Percentiles rank a stretch among this genome's conserved stretches.
phyloP scores from a whole-genome alignment of 92 coral and sea anemone genomes.

The Phenganax marumi region DNA sequence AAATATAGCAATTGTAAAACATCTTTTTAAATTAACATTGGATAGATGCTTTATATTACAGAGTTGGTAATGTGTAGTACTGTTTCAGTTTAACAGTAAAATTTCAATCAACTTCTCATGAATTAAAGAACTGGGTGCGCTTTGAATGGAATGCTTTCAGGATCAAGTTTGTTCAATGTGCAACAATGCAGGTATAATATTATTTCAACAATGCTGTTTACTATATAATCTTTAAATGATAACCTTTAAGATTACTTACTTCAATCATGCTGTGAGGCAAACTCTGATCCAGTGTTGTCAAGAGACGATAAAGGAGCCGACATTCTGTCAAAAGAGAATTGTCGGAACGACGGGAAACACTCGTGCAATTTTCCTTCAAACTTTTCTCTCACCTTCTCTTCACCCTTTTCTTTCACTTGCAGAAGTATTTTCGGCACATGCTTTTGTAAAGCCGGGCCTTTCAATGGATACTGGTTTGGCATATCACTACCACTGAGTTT shows the following conservation, averaged over 20 bases:
- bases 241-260: background rate
- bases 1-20: too few relatives aligned
- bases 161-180: too few relatives aligned
- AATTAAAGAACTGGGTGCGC: too few relatives aligned
- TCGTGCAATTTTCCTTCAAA: background rate
- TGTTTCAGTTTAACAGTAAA: too few relatives aligned
- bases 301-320: background rate
- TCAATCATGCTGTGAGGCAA: background rate
- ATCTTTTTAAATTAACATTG: too few relatives aligned
- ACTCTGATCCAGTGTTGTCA: background rate
- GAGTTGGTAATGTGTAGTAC: too few relatives aligned
- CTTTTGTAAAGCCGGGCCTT: background rate
- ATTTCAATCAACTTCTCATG: too few relatives aligned
- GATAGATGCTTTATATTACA: too few relatives aligned
- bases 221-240: too few relatives aligned
- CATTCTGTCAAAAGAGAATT: slow-evolving; percentile 6
- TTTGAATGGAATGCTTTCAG: too few relatives aligned
- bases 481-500: background rate
- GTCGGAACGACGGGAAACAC: slow-evolving; percentile 22
- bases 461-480: slow-evolving; percentile 3
- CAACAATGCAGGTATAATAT: too few relatives aligned
- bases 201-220: too few relatives aligned
- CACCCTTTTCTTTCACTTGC: slow-evolving; percentile 1
- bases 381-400: background rate
- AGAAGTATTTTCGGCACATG: background rate